Percentiles rank a stretch among this genome's conserved stretches.
These are phyloP conservation scores for Nyctalus aviator DNA, from an alignment of 2,797 vertebrate species.

Conservation along the genomic window DNA sequence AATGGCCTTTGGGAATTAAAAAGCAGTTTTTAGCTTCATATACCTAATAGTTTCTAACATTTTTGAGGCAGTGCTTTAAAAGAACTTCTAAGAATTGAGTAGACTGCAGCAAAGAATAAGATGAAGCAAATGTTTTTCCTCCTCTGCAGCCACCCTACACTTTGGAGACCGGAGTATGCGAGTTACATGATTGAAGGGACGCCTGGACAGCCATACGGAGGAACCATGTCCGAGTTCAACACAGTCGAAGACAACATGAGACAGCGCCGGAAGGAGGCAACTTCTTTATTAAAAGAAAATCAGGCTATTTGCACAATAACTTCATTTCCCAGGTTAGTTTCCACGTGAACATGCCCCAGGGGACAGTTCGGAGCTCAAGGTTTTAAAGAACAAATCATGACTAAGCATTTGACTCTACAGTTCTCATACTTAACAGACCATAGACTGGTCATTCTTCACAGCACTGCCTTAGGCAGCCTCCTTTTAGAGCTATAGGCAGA, in stretches of 20 bases:
- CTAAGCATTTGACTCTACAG: neutral
- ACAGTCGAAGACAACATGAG: conserved; percentile 99
- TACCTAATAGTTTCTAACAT: conserved; percentile 27
- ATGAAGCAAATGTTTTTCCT: conserved; percentile 42
- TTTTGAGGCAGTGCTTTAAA: conserved; percentile 38
- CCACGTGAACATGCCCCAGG: neutral
- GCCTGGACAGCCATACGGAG: conserved; percentile 97
- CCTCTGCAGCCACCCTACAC: conserved; percentile 94
- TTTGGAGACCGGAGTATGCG: conserved; percentile 98
- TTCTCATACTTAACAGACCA: neutral
- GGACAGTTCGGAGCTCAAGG: neutral
- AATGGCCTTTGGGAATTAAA: neutral
- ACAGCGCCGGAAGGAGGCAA: conserved; percentile 95
- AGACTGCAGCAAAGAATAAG: neutral
- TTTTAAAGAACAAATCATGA: neutral
- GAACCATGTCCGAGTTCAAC: conserved; percentile 99
- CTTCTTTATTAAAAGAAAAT: conserved; percentile 91
- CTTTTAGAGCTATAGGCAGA: fast-evolving
- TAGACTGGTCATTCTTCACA: neutral
- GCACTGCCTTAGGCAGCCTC: neutral
- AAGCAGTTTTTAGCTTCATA: conserved; percentile 23
- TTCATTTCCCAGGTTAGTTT: conserved; percentile 95
- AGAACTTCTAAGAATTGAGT: neutral
- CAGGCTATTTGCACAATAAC: conserved; percentile 96
- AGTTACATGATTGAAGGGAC: conserved; percentile 99